Evolutionary conservation across 2,888 invertebrate species (phyloP).

Genomic region (Platycheirus rosarum): DNA sequence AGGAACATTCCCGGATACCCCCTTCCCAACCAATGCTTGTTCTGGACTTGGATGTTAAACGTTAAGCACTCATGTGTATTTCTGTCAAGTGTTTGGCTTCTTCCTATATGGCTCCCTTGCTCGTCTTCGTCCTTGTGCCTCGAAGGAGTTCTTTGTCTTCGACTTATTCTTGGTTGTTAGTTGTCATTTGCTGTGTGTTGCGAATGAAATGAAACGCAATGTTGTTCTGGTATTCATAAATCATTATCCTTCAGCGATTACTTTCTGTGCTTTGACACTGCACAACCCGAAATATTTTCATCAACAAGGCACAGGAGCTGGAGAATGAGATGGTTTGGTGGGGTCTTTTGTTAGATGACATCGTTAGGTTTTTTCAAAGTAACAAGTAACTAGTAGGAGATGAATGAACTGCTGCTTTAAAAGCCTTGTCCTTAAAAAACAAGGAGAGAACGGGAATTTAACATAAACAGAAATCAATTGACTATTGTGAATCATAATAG

Average conservation of each 20-base stretch:
- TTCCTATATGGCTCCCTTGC: slow-evolving; percentile 5
- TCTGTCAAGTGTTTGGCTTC: slow-evolving; percentile 63
- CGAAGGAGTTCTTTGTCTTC: slow-evolving; percentile 25
- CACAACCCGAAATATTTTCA: slow-evolving; percentile 56
- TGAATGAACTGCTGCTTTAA: no score
- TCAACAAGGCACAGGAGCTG: slow-evolving; percentile 1
- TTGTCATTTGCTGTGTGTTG: slow-evolving; percentile 61
- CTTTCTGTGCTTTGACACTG: slow-evolving; percentile 60
- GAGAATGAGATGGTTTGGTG: slow-evolving; percentile 1
- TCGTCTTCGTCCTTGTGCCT: slow-evolving; percentile 19
- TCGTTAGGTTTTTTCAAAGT: slow-evolving; percentile 17
- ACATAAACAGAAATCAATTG: no score
- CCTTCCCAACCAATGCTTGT: slow-evolving; percentile 9
- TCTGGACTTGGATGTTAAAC: neutral
- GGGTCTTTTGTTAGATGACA: slow-evolving; percentile 47
- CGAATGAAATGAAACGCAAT: slow-evolving; percentile 68
- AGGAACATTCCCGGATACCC: slow-evolving; percentile 58
- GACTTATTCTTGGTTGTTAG: slow-evolving; percentile 48
- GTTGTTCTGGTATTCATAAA: slow-evolving; percentile 72
- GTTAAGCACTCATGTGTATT: slow-evolving; percentile 54
- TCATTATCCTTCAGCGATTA: slow-evolving; percentile 74
- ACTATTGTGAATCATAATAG: no score
- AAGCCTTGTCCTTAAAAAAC: no score
- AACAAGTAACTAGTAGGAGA: neutral
- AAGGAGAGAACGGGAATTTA: no score